These are phyloP conservation scores for Serinus canaria DNA, from an alignment of 2,113 vertebrate genomes.

Conservation along the genomic window DNA sequence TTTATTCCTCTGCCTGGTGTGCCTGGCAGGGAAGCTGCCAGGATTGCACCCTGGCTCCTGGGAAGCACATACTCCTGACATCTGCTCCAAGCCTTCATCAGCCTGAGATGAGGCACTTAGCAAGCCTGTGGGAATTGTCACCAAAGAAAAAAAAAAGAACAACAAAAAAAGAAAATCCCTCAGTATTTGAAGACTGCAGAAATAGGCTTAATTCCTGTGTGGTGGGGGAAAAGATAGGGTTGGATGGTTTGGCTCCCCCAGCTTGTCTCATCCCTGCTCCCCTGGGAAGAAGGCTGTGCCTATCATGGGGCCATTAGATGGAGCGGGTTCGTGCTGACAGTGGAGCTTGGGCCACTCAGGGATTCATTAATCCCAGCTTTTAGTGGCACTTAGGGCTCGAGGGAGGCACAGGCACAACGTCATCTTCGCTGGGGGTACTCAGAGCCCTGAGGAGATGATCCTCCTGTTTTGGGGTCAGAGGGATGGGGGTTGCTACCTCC, in stretches of 20 bases:
- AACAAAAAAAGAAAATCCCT: background rate
- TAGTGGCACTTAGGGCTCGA: background rate
- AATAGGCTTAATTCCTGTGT: constrained; percentile 47
- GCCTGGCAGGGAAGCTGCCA: background rate
- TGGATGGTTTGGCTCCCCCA: background rate
- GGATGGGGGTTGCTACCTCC: background rate
- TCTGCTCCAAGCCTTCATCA: constrained; percentile 46
- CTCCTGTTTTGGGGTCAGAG: background rate
- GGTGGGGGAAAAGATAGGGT: background rate
- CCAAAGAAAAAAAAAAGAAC: background rate
- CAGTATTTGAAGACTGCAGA: constrained; percentile 27
- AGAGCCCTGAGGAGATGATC: background rate
- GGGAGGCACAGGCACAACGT: background rate
- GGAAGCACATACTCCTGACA: constrained; percentile 43
- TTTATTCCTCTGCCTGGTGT: background rate
- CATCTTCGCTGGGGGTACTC: background rate
- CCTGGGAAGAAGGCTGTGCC: background rate
- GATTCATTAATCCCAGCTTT: constrained; percentile 6
- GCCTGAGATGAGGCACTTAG: constrained; percentile 55
- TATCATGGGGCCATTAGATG: background rate
- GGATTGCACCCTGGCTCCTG: background rate
- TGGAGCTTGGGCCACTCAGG: background rate
- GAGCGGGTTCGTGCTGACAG: background rate
- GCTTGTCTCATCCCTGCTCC: background rate
- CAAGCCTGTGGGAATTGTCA: constrained; percentile 53